phyloP scores from a whole-genome alignment of 2,797 vertebrate genomes.

The Etheostoma nigrum region DNA sequence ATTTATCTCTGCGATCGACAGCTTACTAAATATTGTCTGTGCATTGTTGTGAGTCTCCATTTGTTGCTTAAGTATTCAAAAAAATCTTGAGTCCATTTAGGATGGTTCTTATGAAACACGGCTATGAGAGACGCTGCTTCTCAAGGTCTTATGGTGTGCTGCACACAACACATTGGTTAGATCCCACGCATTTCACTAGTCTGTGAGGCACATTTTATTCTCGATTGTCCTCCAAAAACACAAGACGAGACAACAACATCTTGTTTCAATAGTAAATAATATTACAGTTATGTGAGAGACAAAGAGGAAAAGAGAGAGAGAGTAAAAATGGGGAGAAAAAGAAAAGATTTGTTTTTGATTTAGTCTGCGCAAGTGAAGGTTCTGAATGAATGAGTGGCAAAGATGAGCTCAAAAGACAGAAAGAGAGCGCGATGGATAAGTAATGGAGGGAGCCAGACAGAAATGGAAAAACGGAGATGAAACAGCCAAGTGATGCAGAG shows the following conservation, averaged over 20 bases:
- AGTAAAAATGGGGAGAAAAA: too few species aligned
- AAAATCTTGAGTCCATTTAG: background rate
- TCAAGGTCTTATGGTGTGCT: background rate
- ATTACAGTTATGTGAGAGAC: too few species aligned
- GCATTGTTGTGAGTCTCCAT: background rate
- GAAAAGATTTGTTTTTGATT: too few species aligned
- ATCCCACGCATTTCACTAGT: slow-evolving; percentile 6
- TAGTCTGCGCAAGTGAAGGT: too few species aligned
- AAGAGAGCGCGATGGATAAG: background rate
- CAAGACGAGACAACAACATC: background rate
- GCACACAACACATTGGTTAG: background rate
- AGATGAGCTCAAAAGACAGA: background rate
- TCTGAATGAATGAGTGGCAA: too few species aligned
- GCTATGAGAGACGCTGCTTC: background rate
- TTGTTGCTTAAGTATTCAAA: background rate
- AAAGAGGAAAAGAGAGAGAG: too few species aligned
- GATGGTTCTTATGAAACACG: background rate
- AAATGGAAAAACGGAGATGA: slow-evolving; percentile 14
- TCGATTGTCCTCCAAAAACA: background rate
- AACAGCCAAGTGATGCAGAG: background rate
- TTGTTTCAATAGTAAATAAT: too few species aligned
- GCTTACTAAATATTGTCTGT: background rate
- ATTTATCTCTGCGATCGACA: background rate
- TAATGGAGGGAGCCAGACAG: background rate
- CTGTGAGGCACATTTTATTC: slow-evolving; percentile 1